Evolutionary conservation across 2,888 invertebrate species (phyloP).

Genomic region (Nephrotoma guestfalica): DNA sequence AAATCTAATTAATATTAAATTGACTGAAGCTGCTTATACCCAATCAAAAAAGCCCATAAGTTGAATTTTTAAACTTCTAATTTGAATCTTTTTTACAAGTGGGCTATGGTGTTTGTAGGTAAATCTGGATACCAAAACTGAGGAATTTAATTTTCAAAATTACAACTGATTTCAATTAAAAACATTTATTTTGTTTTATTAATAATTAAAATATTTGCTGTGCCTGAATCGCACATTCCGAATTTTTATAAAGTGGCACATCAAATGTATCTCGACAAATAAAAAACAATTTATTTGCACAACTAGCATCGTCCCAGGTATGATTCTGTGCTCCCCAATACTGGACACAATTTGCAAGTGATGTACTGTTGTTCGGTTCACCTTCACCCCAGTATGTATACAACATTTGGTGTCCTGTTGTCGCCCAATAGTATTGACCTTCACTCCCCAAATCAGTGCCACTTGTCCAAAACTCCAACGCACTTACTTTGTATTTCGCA

Average conservation of each 20-base stretch:
- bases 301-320: background rate
- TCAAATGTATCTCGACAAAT: background rate
- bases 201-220: background rate
- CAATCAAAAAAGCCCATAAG: no score
- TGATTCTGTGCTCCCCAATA: background rate
- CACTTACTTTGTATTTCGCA: background rate
- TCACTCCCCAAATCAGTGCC: background rate
- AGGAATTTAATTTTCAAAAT: no score
- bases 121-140: no score
- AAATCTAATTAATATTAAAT: no score
- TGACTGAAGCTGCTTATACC: no score
- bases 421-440: background rate
- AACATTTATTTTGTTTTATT: no score
- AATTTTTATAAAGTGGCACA: background rate
- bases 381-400: background rate
- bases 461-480: background rate
- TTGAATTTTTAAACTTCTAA: no score
- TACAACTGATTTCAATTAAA: no score
- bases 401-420: background rate
- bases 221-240: background rate
- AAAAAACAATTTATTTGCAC: background rate
- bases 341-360: background rate
- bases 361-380: background rate
- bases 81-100: no score
- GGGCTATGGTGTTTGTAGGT: no score